Percentiles rank a stretch among this genome's conserved stretches.
These are phyloP conservation scores for Toxotes jaculatrix DNA, from an alignment of 2,113 vertebrate genomes.

Conservation along the genomic window DNA sequence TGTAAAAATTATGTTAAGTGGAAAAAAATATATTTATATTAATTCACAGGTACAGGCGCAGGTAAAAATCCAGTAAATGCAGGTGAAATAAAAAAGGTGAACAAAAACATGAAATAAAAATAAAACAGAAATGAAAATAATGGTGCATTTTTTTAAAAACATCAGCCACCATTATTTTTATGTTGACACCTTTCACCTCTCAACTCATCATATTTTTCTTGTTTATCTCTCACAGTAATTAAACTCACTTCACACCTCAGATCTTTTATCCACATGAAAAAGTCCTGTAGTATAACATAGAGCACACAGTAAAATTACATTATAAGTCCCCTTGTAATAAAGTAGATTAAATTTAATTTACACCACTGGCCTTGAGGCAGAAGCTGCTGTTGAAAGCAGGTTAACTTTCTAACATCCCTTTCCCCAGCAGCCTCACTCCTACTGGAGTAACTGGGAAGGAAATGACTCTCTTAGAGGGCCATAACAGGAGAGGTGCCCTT, in stretches of 20 bases:
- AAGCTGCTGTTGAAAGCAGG: background rate
- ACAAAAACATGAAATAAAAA: too few species aligned
- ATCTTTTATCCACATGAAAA: background rate
- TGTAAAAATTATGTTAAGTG: too few species aligned
- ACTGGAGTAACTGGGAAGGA: background rate
- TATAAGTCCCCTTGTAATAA: background rate
- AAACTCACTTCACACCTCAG: background rate
- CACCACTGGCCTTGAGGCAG: background rate
- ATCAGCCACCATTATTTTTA: too few species aligned
- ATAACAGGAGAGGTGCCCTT: background rate
- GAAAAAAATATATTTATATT: too few species aligned
- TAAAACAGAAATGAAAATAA: too few species aligned
- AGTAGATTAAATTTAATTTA: conserved; percentile 3
- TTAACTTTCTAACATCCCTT: background rate
- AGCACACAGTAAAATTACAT: background rate
- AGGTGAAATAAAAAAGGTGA: too few species aligned
- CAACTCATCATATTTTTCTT: too few species aligned
- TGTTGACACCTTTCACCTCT: too few species aligned
- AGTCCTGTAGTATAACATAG: background rate
- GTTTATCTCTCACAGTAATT: background rate
- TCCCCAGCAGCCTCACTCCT: background rate
- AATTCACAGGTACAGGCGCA: too few species aligned
- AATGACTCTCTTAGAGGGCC: background rate
- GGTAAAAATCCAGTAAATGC: too few species aligned
- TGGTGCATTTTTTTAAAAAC: too few species aligned